Evolutionary conservation across 2,888 invertebrate genomes (phyloP).

Genomic region (Lomographa bimaculata): DNA sequence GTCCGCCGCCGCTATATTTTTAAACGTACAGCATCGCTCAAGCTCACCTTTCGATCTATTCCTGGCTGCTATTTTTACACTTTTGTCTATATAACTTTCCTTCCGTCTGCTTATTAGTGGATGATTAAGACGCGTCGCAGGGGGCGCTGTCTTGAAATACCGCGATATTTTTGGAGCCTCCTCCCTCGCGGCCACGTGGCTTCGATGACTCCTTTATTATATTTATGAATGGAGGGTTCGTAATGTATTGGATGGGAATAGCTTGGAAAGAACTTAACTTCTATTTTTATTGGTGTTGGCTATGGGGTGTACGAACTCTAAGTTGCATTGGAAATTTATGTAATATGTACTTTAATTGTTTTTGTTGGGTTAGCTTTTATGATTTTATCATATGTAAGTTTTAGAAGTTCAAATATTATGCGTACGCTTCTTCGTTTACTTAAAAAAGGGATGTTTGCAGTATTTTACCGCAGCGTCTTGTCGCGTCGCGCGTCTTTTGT

Average conservation of each 20-base stretch:
- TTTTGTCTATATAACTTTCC: constrained; percentile 82
- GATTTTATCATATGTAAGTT: too few species aligned
- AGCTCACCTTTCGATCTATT: constrained; percentile 82
- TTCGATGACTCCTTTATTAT: constrained; percentile 36
- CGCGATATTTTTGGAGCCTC: constrained; percentile 68
- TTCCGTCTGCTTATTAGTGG: constrained; percentile 81
- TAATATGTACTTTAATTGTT: too few species aligned
- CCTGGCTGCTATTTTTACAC: constrained; percentile 74
- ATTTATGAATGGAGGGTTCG: constrained; percentile 44
- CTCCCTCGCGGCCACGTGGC: constrained; percentile 53
- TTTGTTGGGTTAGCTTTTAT: too few species aligned
- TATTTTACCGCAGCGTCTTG: too few species aligned
- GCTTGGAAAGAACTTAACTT: constrained; percentile 17
- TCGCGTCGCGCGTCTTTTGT: too few species aligned
- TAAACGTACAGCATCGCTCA: constrained; percentile 72
- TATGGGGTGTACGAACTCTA: constrained; percentile 10
- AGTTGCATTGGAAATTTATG: too few species aligned
- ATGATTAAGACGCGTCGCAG: constrained; percentile 81
- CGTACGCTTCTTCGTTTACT: too few species aligned
- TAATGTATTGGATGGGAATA: constrained; percentile 27
- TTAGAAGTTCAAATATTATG: too few species aligned
- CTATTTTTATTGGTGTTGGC: constrained; percentile 19
- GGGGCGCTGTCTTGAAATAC: constrained; percentile 73
- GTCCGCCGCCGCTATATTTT: constrained; percentile 66
- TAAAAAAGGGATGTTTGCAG: too few species aligned